Evolutionary conservation across 2,113 vertebrate species (phyloP).

Genomic region (Crotalus helleri): DNA sequence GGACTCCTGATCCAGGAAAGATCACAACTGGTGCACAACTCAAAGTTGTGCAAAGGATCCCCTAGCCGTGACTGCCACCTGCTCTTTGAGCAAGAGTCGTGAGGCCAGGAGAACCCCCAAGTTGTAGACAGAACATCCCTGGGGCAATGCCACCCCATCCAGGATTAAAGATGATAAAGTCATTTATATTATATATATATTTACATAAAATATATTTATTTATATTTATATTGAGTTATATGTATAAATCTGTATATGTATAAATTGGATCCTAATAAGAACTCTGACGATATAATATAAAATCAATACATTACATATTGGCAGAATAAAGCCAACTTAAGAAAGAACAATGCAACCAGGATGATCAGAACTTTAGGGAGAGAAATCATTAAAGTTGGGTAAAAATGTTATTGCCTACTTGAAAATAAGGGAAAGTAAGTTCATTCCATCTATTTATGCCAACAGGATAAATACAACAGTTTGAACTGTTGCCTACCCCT

Average conservation of each 20-base stretch:
- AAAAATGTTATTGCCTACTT: neutral
- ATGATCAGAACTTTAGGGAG: neutral
- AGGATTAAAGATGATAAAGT: too few species aligned
- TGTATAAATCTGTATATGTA: neutral
- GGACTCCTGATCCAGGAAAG: too few species aligned
- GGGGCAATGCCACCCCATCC: too few species aligned
- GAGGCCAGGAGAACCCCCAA: too few species aligned
- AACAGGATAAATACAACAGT: too few species aligned
- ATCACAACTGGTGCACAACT: too few species aligned
- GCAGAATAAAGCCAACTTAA: neutral
- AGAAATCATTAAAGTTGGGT: neutral
- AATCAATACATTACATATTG: neutral
- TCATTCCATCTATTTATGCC: neutral
- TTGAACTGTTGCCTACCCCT: neutral
- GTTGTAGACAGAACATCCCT: too few species aligned
- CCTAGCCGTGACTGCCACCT: too few species aligned
- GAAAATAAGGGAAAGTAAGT: neutral
- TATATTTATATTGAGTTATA: neutral
- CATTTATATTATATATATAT: too few species aligned
- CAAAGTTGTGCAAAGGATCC: too few species aligned
- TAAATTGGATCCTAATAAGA: neutral
- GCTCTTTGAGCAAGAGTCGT: too few species aligned
- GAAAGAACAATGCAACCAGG: neutral
- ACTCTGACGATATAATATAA: neutral
- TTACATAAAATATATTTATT: too few species aligned